phyloP scores from a whole-genome alignment of 2,888 invertebrate genomes.

The Melanchra persicariae region DNA sequence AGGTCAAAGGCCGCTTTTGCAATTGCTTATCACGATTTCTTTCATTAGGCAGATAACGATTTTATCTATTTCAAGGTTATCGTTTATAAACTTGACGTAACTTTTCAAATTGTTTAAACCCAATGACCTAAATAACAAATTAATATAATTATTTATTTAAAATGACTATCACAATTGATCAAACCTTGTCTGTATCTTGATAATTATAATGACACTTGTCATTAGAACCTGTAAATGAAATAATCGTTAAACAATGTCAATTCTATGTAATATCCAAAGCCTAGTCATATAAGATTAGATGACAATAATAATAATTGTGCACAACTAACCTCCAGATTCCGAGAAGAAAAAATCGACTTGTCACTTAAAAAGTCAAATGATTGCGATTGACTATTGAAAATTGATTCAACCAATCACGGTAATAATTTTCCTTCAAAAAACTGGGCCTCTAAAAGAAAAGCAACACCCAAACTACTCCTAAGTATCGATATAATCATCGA shows the following conservation, averaged over 20 bases:
- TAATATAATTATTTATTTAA: not conserved
- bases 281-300: too few species aligned
- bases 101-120: slow-evolving; percentile 14
- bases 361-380: too few species aligned
- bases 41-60: not conserved
- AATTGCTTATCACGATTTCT: not conserved
- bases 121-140: slow-evolving; percentile 26
- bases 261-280: too few species aligned
- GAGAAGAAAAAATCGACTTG: too few species aligned
- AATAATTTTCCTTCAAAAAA: too few species aligned
- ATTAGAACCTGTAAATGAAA: not conserved
- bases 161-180: slow-evolving; percentile 24
- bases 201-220: not conserved
- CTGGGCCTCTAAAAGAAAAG: too few species aligned
- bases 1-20: not conserved
- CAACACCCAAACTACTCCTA: not conserved
- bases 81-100: slow-evolving; percentile 2
- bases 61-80: slow-evolving; percentile 10
- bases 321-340: too few species aligned
- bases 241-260: not conserved
- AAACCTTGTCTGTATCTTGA: slow-evolving; percentile 17
- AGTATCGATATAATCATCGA: slow-evolving; percentile 1
- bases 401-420: too few species aligned
- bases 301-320: too few species aligned
- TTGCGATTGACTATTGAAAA: too few species aligned